A percentile compares a stretch with the other conserved stretches of the same genome.
phyloP scores from a whole-genome alignment of 2,888 invertebrate genomes.

The Ernsta delagoae region DNA sequence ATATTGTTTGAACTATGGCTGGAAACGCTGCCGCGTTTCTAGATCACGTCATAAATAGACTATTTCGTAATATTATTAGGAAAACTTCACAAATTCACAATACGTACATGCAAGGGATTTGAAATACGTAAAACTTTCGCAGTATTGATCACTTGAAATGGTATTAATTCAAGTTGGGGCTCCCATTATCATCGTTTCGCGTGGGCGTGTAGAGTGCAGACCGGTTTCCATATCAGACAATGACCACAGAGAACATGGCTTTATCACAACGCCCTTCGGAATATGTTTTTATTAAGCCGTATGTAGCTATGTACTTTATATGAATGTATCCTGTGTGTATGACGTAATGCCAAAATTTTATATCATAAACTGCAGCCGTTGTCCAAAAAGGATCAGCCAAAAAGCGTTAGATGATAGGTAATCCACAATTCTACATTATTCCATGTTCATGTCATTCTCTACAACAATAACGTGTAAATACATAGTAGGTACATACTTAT shows the following conservation, averaged over 20 bases:
- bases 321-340: neutral
- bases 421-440: no score
- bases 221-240: slow-evolving; percentile 49
- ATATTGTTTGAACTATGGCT: no score
- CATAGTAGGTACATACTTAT: no score
- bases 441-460: no score
- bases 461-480: neutral
- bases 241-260: slow-evolving; percentile 37
- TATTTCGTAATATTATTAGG: slow-evolving; percentile 1
- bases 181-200: slow-evolving; percentile 21
- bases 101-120: no score
- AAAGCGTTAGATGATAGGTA: no score
- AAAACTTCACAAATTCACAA: no score
- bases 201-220: slow-evolving; percentile 49
- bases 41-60: neutral
- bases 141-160: slow-evolving; percentile 20
- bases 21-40: no score
- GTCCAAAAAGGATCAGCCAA: no score
- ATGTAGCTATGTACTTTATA: neutral
- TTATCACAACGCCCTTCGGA: slow-evolving; percentile 29
- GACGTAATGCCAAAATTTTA: neutral
- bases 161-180: slow-evolving; percentile 23
- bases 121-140: no score
- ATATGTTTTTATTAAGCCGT: neutral
- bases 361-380: no score